phyloP scores from a whole-genome alignment of 1,140 invertebrate genomes.

The Gonioctena quinquepunctata region DNA sequence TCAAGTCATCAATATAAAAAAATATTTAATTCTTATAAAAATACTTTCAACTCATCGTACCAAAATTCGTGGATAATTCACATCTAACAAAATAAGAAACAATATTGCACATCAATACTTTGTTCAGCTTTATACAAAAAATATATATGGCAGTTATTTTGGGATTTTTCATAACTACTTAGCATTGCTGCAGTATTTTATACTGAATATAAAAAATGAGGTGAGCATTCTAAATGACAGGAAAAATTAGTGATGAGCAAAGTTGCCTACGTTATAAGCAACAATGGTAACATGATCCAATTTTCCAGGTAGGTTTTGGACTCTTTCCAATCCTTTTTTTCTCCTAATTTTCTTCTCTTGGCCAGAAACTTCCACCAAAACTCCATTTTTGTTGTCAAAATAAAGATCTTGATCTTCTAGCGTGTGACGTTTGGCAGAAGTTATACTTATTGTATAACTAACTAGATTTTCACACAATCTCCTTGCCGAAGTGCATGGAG shows the following conservation, averaged over 20 bases:
- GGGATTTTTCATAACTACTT: no score
- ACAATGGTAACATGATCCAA: constrained; percentile 89
- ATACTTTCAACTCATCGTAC: not conserved
- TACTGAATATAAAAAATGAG: not conserved
- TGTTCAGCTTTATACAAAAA: not conserved
- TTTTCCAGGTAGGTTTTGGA: constrained; percentile 84
- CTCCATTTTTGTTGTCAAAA: constrained; percentile 61
- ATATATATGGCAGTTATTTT: no score
- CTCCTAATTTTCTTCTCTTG: constrained; percentile 69
- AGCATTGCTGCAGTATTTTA: no score
- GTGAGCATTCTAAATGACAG: not conserved
- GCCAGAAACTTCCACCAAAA: constrained; percentile 61
- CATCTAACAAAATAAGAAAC: not conserved
- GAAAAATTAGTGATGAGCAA: not conserved
- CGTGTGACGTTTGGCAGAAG: constrained; percentile 76
- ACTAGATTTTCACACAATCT: constrained; percentile 75
- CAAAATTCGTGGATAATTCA: not conserved
- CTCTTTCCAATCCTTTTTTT: constrained; percentile 69
- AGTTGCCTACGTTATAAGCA: constrained; percentile 73
- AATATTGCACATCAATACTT: constrained; percentile 2
- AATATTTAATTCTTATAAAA: not conserved
- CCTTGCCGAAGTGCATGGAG: constrained; percentile 62
- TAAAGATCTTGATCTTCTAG: constrained; percentile 84
- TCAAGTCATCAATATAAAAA: not conserved
- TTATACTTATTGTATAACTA: constrained; percentile 78